phyloP scores from a whole-genome alignment of 2,113 vertebrate genomes.

The Crotophaga sulcirostris region DNA sequence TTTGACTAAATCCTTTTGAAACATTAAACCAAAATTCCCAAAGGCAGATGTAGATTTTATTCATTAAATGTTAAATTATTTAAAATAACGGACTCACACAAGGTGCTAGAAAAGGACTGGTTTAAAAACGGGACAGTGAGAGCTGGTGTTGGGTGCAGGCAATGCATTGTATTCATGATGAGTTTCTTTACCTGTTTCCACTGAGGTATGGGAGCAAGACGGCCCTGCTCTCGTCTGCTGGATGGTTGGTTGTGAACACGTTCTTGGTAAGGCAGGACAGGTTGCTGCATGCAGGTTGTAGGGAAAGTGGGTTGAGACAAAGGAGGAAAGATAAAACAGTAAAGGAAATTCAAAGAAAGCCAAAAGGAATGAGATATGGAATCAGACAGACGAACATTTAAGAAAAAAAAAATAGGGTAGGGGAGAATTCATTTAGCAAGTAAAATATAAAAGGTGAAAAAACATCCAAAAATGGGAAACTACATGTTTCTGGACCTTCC shows the following conservation, averaged over 20 bases:
- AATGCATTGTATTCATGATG: neutral
- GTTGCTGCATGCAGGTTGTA: slow-evolving; percentile 79
- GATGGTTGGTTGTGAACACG: slow-evolving; percentile 78
- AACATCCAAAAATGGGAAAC: neutral
- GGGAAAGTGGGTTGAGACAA: slow-evolving; percentile 36
- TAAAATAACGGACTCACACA: neutral
- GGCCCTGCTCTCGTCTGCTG: slow-evolving; percentile 80
- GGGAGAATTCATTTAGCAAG: slow-evolving; percentile 45
- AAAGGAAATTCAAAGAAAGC: slow-evolving; percentile 52
- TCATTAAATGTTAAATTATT: neutral
- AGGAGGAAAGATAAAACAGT: slow-evolving; percentile 70
- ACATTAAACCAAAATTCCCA: neutral
- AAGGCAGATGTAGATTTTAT: neutral
- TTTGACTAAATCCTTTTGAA: neutral
- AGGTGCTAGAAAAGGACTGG: neutral
- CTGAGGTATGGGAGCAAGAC: slow-evolving; percentile 81
- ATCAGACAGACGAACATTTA: slow-evolving; percentile 38
- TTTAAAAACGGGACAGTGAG: neutral
- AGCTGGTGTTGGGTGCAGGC: neutral
- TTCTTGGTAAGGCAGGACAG: slow-evolving; percentile 85
- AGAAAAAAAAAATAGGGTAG: neutral
- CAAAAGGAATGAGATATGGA: slow-evolving; percentile 20
- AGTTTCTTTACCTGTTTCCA: slow-evolving; percentile 96
- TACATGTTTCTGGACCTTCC: neutral
- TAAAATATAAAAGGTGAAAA: slow-evolving; percentile 38